Evolutionary conservation across 2,797 vertebrate genomes (phyloP), one percentile per base, ranked within the genome.

Genomic region (Danio jaintianensis): DNA sequence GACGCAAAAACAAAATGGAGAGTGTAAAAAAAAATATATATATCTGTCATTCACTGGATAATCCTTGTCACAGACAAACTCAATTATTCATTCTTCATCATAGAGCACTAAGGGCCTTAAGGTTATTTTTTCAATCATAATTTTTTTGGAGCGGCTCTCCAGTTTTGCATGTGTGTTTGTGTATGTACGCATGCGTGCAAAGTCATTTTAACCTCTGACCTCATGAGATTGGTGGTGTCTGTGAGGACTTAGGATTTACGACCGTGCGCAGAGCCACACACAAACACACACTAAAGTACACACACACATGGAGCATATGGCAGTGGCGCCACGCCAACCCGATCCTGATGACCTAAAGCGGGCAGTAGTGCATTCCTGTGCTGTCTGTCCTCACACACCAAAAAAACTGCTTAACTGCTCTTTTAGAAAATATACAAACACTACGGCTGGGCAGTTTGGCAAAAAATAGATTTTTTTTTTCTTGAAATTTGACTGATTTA

Each of bases 181-280:
- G 61, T 53, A 45, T 45, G 48, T 53, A 55, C 50, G 50, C 78
- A 80, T 73, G 78, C 59, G 59, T 79, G 59, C 48, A 0, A 72
- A 38, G 50, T 56, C 56, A 66, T 63, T 81, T 83, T 81, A 85
- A 85, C 81, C 82, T 63, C 29, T 81, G 55, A 86, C 83, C 78
- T 70, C 18, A 38, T 82, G 73, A 72, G 71, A 81, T 59, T 83
- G 83, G 75, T 73, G 72, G 83, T 63, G 76, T 84, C 72, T 78
- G 79, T 20, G 55, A 72, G 62, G 67, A 67, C 55, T 66, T 55
- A 61, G 64, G 72, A 81, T 83, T 83, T 84, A 81, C 72, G 58
- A 66, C 43, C 36, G 11, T 56, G 22, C 5, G 20, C 63, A 74
- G 45, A 75, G 74, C 70, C 53, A 62, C 56, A 84, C 43, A 59